These are phyloP conservation scores for Montipora foliosa DNA, from an alignment of 64 coral and sea anemone species.

Conservation along the genomic window DNA sequence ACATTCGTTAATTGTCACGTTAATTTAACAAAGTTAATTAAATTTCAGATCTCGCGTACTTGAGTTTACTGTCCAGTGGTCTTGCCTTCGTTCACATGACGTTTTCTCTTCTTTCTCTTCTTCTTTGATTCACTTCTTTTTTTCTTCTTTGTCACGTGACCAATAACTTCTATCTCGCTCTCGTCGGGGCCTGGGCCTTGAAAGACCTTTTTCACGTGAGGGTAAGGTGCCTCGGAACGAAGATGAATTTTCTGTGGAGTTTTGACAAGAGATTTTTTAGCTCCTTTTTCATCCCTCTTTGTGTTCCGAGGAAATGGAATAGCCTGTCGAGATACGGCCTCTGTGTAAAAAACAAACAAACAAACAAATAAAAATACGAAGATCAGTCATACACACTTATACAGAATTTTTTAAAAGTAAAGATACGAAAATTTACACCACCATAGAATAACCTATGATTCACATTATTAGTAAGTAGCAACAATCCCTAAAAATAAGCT, in stretches of 20 bases:
- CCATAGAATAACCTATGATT: too few relatives aligned
- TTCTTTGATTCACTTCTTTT: slow-evolving; percentile 31
- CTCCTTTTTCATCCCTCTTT: slow-evolving; percentile 15
- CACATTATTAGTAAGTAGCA: too few relatives aligned
- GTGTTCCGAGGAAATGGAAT: not conserved
- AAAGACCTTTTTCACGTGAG: slow-evolving; percentile 45
- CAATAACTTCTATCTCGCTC: slow-evolving; percentile 71
- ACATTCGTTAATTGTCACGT: not conserved
- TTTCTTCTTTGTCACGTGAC: slow-evolving; percentile 66
- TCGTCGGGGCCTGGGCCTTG: slow-evolving; percentile 53
- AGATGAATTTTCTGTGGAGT: slow-evolving; percentile 10
- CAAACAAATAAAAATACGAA: not conserved
- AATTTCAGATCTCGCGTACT: not conserved
- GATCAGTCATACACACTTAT: too few relatives aligned
- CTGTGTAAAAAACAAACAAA: not conserved
- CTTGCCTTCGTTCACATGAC: slow-evolving; percentile 7
- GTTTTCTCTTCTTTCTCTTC: slow-evolving; percentile 51
- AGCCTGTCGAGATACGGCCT: slow-evolving; percentile 30
- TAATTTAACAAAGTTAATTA: not conserved
- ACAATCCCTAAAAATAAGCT: too few relatives aligned
- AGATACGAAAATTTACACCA: too few relatives aligned
- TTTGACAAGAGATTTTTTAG: slow-evolving; percentile 23
- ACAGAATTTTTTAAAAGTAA: too few relatives aligned
- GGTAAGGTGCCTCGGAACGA: slow-evolving; percentile 35
- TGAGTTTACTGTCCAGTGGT: not conserved